Conservation (phyloP, 2,888 invertebrate genomes). For the Itoplectis maculator region DNA sequence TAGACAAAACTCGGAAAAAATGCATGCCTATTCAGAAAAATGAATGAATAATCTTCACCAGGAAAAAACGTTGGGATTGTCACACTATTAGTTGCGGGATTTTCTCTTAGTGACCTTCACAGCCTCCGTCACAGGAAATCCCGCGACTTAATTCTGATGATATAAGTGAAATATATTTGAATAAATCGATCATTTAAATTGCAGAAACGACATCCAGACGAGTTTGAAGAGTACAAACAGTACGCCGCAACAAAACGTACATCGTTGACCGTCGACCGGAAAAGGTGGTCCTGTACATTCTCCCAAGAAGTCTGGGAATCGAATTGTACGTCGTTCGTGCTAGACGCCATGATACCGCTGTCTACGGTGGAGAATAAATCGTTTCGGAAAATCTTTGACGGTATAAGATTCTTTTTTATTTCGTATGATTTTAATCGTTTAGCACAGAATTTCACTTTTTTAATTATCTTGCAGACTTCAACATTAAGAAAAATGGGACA, state of each 20-base stretch:
- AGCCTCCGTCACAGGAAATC: too few species aligned
- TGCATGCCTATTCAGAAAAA: too few species aligned
- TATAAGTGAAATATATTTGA: too few species aligned
- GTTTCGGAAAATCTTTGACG: constrained; percentile 48
- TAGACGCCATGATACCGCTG: constrained; percentile 38
- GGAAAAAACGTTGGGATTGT: too few species aligned
- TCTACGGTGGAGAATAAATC: constrained; percentile 32
- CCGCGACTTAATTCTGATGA: too few species aligned
- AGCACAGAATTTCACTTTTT: background rate
- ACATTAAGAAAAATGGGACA: background rate
- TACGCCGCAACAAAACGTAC: background rate
- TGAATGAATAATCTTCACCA: too few species aligned
- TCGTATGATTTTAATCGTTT: too few species aligned
- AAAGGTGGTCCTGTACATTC: constrained; percentile 41
- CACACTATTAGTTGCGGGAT: too few species aligned
- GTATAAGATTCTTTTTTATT: too few species aligned
- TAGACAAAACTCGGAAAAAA: too few species aligned
- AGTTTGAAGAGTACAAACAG: background rate
- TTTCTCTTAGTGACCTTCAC: too few species aligned
- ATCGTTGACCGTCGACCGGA: background rate
- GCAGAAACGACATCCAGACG: background rate
- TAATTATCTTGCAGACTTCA: constrained; percentile 7
- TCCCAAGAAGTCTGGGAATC: constrained; percentile 12
- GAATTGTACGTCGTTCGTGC: constrained; percentile 25
- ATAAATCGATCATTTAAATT: background rate